Evolutionary conservation across 64 coral and sea anemone species (phyloP).

Genomic region (Porites lutea): DNA sequence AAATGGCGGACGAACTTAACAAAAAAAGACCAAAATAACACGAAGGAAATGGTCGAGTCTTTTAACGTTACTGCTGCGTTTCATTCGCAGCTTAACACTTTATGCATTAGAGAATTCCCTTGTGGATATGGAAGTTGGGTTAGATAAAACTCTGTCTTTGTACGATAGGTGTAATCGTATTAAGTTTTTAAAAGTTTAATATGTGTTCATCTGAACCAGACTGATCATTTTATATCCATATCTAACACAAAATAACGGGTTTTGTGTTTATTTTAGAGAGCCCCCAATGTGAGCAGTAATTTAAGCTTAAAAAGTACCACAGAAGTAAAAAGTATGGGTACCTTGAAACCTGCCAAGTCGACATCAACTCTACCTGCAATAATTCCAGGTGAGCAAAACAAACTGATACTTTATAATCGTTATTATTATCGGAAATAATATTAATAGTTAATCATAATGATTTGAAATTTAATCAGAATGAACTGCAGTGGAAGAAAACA

Average conservation of each 20-base stretch:
- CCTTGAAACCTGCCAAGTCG: not conserved
- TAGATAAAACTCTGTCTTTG: not conserved
- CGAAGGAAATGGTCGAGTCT: constrained; percentile 31
- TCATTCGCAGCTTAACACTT: constrained; percentile 80
- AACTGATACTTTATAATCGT: not conserved
- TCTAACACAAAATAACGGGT: not conserved
- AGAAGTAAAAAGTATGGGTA: not conserved
- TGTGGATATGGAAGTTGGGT: constrained; percentile 98
- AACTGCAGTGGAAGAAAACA: too few species aligned
- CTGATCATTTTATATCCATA: too few species aligned
- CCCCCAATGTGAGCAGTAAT: constrained; percentile 24
- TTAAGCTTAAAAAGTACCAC: constrained; percentile 5
- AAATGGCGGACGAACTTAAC: constrained; percentile 38
- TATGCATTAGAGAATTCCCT: constrained; percentile 94
- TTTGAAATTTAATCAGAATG: too few species aligned
- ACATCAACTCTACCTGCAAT: constrained; percentile 9
- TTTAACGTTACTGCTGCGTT: constrained; percentile 85
- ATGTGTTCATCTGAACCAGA: too few species aligned
- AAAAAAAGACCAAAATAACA: constrained; percentile 21
- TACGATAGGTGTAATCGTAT: too few species aligned
- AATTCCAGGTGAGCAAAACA: not conserved
- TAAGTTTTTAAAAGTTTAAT: too few species aligned
- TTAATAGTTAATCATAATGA: too few species aligned
- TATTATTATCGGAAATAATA: too few species aligned
- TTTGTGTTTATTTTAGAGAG: not conserved